These are phyloP conservation scores for Archaeoteleia sp. DNA, from an alignment of 2,888 invertebrate genomes.

Conservation along the genomic window DNA sequence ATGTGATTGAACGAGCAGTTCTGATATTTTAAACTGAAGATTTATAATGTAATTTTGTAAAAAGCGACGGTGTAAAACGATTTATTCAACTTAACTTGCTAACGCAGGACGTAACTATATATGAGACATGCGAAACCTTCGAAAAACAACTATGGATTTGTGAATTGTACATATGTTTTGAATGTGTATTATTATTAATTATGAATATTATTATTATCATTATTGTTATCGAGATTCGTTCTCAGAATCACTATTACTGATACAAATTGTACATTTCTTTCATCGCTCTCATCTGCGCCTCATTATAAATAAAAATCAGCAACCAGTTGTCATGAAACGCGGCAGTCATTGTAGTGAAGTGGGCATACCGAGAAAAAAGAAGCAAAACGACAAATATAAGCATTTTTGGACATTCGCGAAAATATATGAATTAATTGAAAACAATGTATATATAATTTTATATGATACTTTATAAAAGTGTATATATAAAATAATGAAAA, in stretches of 20 bases:
- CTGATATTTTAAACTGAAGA: slow-evolving; percentile 69
- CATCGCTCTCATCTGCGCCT: slow-evolving; percentile 24
- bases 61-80: slow-evolving; percentile 71
- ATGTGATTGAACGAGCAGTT: slow-evolving; percentile 58
- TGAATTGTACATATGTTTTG: slow-evolving; percentile 73
- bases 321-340: slow-evolving; percentile 1
- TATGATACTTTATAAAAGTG: too few species aligned
- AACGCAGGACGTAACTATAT: slow-evolving; percentile 70
- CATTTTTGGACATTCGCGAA: too few species aligned
- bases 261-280: slow-evolving; percentile 55
- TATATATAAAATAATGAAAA: slow-evolving; percentile 4
- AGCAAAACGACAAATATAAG: background rate
- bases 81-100: too few species aligned
- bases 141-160: slow-evolving; percentile 58
- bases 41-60: slow-evolving; percentile 75
- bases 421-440: too few species aligned
- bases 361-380: slow-evolving; percentile 27
- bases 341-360: background rate
- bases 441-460: too few species aligned
- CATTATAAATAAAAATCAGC: slow-evolving; percentile 3
- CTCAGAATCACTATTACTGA: slow-evolving; percentile 64
- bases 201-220: slow-evolving; percentile 32
- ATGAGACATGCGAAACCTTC: slow-evolving; percentile 53
- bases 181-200: slow-evolving; percentile 65
- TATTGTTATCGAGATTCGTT: slow-evolving; percentile 65